phyloP scores from a whole-genome alignment of 2,113 vertebrate species.

The Vimba vimba region DNA sequence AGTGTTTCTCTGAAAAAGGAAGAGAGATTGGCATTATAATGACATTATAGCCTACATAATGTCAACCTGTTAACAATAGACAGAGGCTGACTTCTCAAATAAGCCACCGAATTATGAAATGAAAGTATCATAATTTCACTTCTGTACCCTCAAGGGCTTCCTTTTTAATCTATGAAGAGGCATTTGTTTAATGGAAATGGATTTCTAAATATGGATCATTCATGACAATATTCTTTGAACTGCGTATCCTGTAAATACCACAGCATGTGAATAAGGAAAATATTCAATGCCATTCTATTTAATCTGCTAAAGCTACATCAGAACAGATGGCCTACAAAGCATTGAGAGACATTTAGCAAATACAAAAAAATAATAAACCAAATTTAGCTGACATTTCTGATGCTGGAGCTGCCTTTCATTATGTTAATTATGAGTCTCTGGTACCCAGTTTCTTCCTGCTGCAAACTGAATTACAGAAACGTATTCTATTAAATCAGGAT shows the following conservation, averaged over 20 bases:
- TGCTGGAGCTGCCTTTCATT: conserved; percentile 7
- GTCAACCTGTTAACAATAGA: neutral
- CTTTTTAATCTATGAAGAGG: neutral
- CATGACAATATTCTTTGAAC: neutral
- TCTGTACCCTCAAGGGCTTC: neutral
- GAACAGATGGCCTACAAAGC: neutral
- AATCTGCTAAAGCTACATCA: conserved; percentile 4
- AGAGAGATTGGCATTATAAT: neutral
- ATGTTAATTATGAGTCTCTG: conserved; percentile 10
- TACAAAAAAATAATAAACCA: conserved; percentile 13
- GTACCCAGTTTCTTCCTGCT: conserved; percentile 12
- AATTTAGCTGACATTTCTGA: conserved; percentile 9
- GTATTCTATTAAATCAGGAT: neutral
- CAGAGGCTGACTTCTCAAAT: conserved; percentile 31
- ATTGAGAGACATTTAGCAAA: conserved; percentile 3
- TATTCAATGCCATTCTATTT: neutral
- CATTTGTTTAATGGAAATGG: neutral
- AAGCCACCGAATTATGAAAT: conserved; percentile 5
- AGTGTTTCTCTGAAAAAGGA: conserved; percentile 5
- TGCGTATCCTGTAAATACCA: neutral
- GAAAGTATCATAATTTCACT: conserved; percentile 6
- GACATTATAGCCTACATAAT: neutral
- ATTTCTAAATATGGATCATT: neutral
- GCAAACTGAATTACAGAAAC: neutral
- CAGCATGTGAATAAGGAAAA: neutral